A percentile compares a stretch with the other conserved stretches of the same genome.
Evolutionary conservation across 2,113 vertebrate genomes (phyloP).

Genomic region (Rhea pennata): DNA sequence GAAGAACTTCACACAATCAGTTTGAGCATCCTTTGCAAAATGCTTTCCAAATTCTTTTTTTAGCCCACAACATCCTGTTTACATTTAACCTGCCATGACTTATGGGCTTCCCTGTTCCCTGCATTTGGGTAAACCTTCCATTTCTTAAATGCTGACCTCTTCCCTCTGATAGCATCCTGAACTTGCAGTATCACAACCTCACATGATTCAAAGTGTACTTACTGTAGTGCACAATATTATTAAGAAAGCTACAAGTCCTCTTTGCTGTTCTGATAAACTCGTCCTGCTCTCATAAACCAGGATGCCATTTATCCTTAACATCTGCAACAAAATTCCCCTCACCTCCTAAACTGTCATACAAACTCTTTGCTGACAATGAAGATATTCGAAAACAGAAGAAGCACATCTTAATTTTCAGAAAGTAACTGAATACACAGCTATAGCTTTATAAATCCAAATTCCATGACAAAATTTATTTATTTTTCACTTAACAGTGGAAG

Average conservation of each 20-base stretch:
- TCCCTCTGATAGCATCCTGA: background rate
- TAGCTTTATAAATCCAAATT: background rate
- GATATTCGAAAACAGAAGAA: background rate
- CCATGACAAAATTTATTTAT: background rate
- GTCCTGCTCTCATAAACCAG: background rate
- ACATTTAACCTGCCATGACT: background rate
- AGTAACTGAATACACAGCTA: background rate
- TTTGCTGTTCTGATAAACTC: background rate
- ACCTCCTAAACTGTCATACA: background rate
- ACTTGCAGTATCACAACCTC: background rate
- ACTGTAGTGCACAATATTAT: background rate
- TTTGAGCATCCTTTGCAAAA: background rate
- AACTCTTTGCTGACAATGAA: background rate
- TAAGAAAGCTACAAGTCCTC: background rate
- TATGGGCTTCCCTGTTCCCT: background rate
- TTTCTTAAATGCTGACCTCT: background rate
- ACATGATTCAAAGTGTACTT: fast-evolving
- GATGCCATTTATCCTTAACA: background rate
- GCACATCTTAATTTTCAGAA: background rate
- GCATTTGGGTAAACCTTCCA: background rate
- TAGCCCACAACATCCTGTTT: background rate
- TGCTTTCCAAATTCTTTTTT: background rate
- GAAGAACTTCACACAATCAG: background rate
- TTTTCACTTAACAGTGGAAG: background rate
- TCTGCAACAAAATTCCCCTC: background rate